These are phyloP conservation scores for Ictalurus furcatus DNA, from an alignment of 2,113 vertebrate species.

Conservation along the genomic window DNA sequence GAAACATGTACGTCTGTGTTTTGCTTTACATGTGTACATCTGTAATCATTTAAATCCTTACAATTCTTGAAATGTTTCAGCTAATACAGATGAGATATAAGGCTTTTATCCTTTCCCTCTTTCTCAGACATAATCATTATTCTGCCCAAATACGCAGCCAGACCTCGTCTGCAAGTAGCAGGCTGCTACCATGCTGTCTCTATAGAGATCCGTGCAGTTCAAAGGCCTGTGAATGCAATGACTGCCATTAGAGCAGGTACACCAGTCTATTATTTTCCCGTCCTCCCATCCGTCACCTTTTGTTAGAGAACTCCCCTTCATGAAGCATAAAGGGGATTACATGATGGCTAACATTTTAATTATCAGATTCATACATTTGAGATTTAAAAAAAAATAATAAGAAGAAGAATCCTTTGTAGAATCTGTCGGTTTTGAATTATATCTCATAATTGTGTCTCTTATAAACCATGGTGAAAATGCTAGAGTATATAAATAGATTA, in stretches of 20 bases:
- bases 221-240: constrained; percentile 42
- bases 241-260: constrained; percentile 28
- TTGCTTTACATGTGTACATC: not conserved
- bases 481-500: not conserved
- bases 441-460: not conserved
- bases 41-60: not conserved
- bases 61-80: not conserved
- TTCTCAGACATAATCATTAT: constrained; percentile 42
- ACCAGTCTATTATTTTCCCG: constrained; percentile 19
- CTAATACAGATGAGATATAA: not conserved
- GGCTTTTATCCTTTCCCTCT: not conserved
- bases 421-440: not conserved
- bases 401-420: not conserved
- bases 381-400: not conserved
- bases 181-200: constrained; percentile 27
- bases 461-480: not conserved
- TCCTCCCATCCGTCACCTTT: constrained; percentile 14
- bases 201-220: constrained; percentile 31
- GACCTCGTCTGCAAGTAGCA: constrained; percentile 19
- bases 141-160: constrained; percentile 40
- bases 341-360: constrained; percentile 31
- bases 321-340: constrained; percentile 14
- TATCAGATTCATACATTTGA: constrained; percentile 32
- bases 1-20: not conserved
- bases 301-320: constrained; percentile 9